A percentile compares a stretch with the other conserved stretches of the same genome.
Evolutionary conservation across 2,888 invertebrate species (phyloP).

Genomic region (Thymelicus sylvestris): DNA sequence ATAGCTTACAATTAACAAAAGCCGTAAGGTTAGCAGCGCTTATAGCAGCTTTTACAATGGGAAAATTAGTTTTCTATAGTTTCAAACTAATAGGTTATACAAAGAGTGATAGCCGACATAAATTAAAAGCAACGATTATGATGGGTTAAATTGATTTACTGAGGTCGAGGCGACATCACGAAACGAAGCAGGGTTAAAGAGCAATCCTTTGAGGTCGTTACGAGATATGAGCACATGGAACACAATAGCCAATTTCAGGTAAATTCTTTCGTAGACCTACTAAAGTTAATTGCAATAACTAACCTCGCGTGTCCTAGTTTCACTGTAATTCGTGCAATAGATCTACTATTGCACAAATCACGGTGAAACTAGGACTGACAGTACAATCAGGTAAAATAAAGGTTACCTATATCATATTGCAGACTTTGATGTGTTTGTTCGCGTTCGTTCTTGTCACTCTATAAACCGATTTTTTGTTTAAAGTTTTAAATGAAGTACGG

Average conservation of each 20-base stretch:
- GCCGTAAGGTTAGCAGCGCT: no score
- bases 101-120: conserved; percentile 66
- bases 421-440: no score
- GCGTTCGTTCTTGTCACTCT: no score
- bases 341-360: neutral
- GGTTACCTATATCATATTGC: no score
- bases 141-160: conserved; percentile 79
- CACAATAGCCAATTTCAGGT: conserved; percentile 81
- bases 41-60: neutral
- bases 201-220: conserved; percentile 69
- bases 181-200: conserved; percentile 74
- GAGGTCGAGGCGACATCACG: conserved; percentile 81
- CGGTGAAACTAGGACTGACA: neutral
- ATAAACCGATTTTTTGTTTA: no score
- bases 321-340: neutral
- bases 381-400: no score
- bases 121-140: conserved; percentile 82
- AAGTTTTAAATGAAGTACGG: no score
- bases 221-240: conserved; percentile 73
- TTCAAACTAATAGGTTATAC: conserved; percentile 54
- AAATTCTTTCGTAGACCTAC: conserved; percentile 53
- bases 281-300: conserved; percentile 21
- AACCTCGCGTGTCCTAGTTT: neutral
- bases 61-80: conserved; percentile 13
- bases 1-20: no score